Conservation (phyloP, 2,113 vertebrate genomes). For the Hippopotamus amphibius region DNA sequence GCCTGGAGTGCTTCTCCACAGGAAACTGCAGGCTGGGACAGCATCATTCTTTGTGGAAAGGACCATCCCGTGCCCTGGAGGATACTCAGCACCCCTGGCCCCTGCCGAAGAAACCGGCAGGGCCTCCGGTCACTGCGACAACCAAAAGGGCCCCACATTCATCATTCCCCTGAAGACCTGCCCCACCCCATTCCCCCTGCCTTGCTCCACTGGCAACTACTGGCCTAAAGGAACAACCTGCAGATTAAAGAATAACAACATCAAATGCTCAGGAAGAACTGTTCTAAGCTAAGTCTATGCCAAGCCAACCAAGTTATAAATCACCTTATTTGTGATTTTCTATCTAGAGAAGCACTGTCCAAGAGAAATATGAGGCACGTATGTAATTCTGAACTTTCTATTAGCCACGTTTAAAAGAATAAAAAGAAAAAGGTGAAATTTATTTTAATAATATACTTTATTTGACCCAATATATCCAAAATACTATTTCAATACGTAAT, state of each 20-base stretch:
- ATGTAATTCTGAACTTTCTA: neutral
- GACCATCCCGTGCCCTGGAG: no score
- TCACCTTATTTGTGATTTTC: neutral
- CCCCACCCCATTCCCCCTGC: no score
- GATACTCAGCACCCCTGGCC: neutral
- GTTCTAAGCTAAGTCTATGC: neutral
- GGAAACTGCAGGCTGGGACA: neutral
- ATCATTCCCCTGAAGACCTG: neutral
- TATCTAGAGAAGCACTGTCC: neutral
- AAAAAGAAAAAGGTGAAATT: slow-evolving; percentile 30
- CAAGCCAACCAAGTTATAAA: neutral
- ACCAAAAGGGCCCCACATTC: neutral
- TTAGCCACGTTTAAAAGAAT: neutral
- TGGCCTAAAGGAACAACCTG: neutral
- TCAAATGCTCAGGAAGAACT: neutral
- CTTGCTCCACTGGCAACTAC: neutral
- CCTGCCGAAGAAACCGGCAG: neutral
- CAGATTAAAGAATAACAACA: neutral
- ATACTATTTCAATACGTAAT: slow-evolving; percentile 1
- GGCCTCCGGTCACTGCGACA: neutral
- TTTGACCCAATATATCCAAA: neutral
- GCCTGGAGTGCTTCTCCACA: neutral
- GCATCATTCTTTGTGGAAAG: neutral
- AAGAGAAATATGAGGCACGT: neutral
- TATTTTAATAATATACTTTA: neutral